Evolutionary conservation across 2,888 invertebrate species (phyloP).

Genomic region (Galeruca laticollis): DNA sequence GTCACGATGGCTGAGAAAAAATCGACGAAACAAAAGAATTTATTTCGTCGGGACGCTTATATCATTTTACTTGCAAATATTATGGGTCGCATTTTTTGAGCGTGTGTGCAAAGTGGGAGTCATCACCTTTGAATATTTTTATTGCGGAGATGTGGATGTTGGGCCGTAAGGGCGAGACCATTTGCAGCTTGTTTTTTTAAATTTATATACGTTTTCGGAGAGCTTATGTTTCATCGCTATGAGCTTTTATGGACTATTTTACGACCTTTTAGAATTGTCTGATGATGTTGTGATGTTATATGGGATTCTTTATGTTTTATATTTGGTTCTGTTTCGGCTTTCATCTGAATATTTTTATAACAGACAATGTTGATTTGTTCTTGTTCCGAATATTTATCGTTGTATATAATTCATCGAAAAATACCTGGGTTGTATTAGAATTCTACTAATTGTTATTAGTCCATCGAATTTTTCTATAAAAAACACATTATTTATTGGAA

Average conservation of each 20-base stretch:
- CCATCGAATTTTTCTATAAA: too few relatives aligned
- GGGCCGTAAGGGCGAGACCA: conserved; percentile 52
- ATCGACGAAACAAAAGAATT: conserved; percentile 65
- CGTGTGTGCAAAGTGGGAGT: conserved; percentile 66
- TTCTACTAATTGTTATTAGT: too few relatives aligned
- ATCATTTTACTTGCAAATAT: conserved; percentile 69
- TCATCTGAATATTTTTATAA: background rate
- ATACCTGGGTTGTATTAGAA: too few relatives aligned
- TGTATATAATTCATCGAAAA: background rate
- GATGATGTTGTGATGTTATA: conserved; percentile 9
- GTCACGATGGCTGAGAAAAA: conserved; percentile 28
- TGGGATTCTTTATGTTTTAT: background rate
- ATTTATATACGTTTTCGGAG: conserved; percentile 42
- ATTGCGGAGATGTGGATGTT: conserved; percentile 60
- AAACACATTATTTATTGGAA: too few relatives aligned
- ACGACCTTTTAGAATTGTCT: conserved; percentile 29
- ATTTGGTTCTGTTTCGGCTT: background rate
- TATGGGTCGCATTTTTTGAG: conserved; percentile 54
- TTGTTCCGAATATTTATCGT: background rate
- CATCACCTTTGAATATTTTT: conserved; percentile 68
- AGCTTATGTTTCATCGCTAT: conserved; percentile 37
- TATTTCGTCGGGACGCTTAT: conserved; percentile 64
- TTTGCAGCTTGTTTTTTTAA: conserved; percentile 55
- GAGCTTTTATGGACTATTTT: conserved; percentile 35
- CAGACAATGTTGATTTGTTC: background rate